phyloP scores from a whole-genome alignment of 2,888 invertebrate genomes.

The Thymelicus sylvestris region DNA sequence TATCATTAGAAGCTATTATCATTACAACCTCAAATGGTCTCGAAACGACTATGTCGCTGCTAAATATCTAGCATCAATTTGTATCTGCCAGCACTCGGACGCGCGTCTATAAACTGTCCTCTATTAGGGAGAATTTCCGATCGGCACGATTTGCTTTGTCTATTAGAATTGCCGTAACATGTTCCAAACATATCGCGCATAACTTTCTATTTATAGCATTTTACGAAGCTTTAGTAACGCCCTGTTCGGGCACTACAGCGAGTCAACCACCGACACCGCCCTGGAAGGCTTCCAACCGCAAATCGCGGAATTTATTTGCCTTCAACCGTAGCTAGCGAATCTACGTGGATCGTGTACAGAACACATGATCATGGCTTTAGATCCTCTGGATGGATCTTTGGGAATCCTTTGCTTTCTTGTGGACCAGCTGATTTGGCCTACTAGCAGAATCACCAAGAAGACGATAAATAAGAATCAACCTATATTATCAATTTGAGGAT shows the following conservation, averaged over 20 bases:
- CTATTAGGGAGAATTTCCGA: conserved; percentile 4
- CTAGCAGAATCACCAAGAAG: no score
- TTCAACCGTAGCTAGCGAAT: conserved; percentile 73
- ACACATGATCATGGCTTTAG: conserved; percentile 49
- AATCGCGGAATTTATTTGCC: conserved; percentile 81
- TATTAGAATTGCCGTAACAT: conserved; percentile 14
- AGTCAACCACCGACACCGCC: conserved; percentile 60
- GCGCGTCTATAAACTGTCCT: conserved; percentile 2
- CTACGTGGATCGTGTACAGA: conserved; percentile 75
- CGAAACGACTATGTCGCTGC: background rate
- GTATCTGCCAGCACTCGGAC: background rate
- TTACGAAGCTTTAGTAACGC: conserved; percentile 17
- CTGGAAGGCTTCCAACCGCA: conserved; percentile 81
- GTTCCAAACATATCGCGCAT: conserved; percentile 14
- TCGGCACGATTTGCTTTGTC: background rate
- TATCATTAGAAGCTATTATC: background rate
- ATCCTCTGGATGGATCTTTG: background rate
- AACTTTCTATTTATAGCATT: conserved; percentile 15
- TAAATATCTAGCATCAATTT: conserved; percentile 6
- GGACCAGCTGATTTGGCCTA: no score
- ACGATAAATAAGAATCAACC: no score
- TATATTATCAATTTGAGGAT: no score
- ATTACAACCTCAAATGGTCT: conserved; percentile 10
- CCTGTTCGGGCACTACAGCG: conserved; percentile 14
- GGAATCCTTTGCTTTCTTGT: background rate